These are phyloP conservation scores for Xyrauchen texanus DNA, from an alignment of 2,113 vertebrate genomes.

Conservation along the genomic window DNA sequence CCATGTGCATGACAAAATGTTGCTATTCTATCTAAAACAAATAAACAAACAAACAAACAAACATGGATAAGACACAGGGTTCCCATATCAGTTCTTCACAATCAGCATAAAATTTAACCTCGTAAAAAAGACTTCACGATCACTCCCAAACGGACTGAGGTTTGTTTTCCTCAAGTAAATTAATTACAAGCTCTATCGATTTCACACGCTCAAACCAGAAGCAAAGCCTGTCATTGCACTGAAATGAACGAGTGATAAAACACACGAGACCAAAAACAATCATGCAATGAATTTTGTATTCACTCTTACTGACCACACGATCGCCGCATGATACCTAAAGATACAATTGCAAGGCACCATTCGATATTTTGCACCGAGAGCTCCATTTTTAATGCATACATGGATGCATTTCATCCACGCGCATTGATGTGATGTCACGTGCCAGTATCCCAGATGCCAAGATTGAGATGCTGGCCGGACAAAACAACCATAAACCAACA, in stretches of 20 bases:
- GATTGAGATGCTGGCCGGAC: neutral
- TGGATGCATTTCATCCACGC: too few species aligned
- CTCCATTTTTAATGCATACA: too few species aligned
- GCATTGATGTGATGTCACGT: neutral
- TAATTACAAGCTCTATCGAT: conserved; percentile 44
- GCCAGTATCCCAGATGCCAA: too few species aligned
- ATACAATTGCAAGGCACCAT: too few species aligned
- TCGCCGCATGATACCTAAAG: too few species aligned
- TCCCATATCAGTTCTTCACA: neutral
- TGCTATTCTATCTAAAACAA: too few species aligned
- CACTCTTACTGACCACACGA: neutral
- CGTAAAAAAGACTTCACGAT: neutral
- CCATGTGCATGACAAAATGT: too few species aligned
- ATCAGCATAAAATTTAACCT: conserved; percentile 28
- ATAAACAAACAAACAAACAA: neutral
- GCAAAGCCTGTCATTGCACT: neutral
- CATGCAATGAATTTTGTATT: neutral
- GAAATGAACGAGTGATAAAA: neutral
- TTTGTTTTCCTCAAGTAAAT: conserved; percentile 37
- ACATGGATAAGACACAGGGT: neutral
- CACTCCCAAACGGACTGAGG: neutral
- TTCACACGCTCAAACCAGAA: neutral
- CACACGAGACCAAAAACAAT: neutral
- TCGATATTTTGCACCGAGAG: too few species aligned
- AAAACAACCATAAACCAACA: neutral